phyloP scores from a whole-genome alignment of 2,888 invertebrate genomes.

The Microplitis deprimator region DNA sequence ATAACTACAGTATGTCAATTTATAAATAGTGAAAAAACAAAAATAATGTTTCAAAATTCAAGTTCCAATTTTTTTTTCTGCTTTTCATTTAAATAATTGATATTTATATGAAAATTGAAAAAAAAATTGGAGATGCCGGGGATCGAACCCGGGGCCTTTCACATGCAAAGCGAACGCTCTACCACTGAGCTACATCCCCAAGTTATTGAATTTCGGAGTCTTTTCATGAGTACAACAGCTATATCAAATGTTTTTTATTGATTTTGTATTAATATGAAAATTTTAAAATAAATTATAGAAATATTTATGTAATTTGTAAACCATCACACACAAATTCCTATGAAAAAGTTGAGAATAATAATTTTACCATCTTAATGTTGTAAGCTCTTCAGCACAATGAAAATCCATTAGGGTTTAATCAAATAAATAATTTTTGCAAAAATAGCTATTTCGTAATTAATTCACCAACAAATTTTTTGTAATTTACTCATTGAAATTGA shows the following conservation, averaged over 20 bases:
- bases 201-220: neutral
- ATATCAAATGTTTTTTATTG: neutral
- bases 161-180: constrained; percentile 99
- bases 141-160: constrained; percentile 99
- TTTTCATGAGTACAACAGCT: neutral
- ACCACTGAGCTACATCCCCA: constrained; percentile 97
- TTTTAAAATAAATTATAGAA: neutral
- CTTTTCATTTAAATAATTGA: neutral
- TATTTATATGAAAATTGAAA: constrained; percentile 47
- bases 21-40: too few relatives aligned
- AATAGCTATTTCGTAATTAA: too few relatives aligned
- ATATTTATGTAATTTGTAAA: too few relatives aligned
- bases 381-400: too few relatives aligned
- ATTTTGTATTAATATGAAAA: neutral
- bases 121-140: constrained; percentile 88
- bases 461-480: too few relatives aligned
- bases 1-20: too few relatives aligned
- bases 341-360: neutral
- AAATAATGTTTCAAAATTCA: too few relatives aligned
- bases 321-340: neutral
- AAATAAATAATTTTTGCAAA: too few relatives aligned
- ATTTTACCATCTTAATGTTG: too few relatives aligned
- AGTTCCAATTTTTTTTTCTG: neutral
- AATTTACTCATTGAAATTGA: too few relatives aligned
- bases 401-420: too few relatives aligned